Conservation (phyloP, 2,888 invertebrate genomes). For the Amphipyra berbera region DNA sequence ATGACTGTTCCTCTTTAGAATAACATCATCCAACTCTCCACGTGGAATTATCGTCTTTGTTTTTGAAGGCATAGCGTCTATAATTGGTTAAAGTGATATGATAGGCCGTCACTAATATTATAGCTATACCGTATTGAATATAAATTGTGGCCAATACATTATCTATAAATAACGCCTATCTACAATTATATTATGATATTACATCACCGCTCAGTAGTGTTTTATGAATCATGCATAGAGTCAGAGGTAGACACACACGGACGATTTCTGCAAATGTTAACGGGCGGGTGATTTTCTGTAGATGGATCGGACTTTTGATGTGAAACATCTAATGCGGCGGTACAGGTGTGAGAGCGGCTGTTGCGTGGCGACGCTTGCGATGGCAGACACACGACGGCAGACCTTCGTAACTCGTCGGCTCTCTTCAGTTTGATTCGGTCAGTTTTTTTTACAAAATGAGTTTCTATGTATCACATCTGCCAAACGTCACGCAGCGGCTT, state of each 20-base stretch:
- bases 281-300: too few species aligned
- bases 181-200: constrained; percentile 50
- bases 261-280: constrained; percentile 9
- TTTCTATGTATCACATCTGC: too few species aligned
- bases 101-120: constrained; percentile 40
- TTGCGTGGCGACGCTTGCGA: too few species aligned
- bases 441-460: too few species aligned
- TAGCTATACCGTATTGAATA: constrained; percentile 52
- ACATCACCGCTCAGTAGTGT: constrained; percentile 46
- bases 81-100: constrained; percentile 8
- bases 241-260: constrained; percentile 22
- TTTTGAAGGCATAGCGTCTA: constrained; percentile 1
- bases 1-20: constrained; percentile 28
- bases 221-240: constrained; percentile 55
- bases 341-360: too few species aligned
- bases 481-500: too few species aligned
- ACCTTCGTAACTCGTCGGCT: too few species aligned
- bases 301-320: too few species aligned
- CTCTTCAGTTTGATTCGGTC: too few species aligned
- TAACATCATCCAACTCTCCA: constrained; percentile 25
- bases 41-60: constrained; percentile 29
- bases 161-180: constrained; percentile 50
- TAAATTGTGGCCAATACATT: constrained; percentile 45
- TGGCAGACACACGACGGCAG: too few species aligned
- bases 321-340: too few species aligned